Evolutionary conservation across 2,113 vertebrate species (phyloP).

Genomic region (Trematocara unimaculatum): DNA sequence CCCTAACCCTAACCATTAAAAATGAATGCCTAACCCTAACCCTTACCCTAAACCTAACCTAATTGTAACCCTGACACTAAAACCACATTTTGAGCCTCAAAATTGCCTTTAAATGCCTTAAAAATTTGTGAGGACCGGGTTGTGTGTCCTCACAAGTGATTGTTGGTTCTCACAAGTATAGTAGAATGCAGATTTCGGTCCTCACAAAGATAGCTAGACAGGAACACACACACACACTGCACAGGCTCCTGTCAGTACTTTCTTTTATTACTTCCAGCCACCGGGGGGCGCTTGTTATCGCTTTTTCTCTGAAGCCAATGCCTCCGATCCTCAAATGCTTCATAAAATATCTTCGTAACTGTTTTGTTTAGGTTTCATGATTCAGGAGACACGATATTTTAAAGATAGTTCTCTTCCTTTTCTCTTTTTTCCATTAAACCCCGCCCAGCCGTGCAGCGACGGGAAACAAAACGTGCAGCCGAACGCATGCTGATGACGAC

Average conservation of each 20-base stretch:
- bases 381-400: fast-evolving
- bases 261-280: neutral
- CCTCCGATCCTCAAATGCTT: neutral
- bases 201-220: too few relatives aligned
- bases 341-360: neutral
- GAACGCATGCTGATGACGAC: constrained; percentile 56
- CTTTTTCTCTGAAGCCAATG: neutral
- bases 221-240: neutral
- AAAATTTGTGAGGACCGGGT: too few relatives aligned
- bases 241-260: neutral
- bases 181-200: too few relatives aligned
- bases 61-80: too few relatives aligned
- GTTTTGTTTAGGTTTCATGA: neutral
- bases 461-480: fast-evolving
- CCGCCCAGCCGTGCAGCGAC: neutral
- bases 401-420: fast-evolving
- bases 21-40: too few relatives aligned
- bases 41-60: too few relatives aligned
- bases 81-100: too few relatives aligned
- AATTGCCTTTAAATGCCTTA: too few relatives aligned
- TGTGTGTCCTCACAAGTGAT: too few relatives aligned
- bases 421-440: neutral
- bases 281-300: neutral
- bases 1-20: too few relatives aligned
- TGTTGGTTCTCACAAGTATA: too few relatives aligned